Percentiles rank a stretch among this genome's conserved stretches.
These are phyloP conservation scores for Rhagonycha lutea DNA, from an alignment of 2,888 invertebrate species.

Conservation along the genomic window DNA sequence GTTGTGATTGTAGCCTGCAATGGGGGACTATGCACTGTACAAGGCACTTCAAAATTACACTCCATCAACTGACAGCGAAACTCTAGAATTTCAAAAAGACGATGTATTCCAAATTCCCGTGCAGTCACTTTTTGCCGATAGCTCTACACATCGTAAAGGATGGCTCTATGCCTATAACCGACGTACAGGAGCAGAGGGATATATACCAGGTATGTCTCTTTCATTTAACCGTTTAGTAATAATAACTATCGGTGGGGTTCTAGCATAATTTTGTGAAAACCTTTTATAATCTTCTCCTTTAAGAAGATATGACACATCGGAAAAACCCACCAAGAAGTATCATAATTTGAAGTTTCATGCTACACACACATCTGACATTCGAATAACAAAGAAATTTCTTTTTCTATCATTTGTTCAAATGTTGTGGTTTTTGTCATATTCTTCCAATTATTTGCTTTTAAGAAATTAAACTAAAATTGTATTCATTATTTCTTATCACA, in stretches of 20 bases:
- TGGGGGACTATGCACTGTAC: slow-evolving; percentile 54
- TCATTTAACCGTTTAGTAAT: neutral
- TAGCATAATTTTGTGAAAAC: neutral
- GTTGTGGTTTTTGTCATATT: neutral
- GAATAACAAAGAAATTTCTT: neutral
- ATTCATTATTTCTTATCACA: neutral
- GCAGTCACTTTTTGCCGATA: slow-evolving; percentile 45
- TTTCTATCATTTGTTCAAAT: neutral
- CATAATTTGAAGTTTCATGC: neutral
- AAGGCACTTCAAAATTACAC: slow-evolving; percentile 52
- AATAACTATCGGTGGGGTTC: neutral
- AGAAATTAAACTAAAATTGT: neutral
- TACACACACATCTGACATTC: neutral
- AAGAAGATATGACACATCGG: neutral
- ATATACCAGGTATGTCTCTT: slow-evolving; percentile 51
- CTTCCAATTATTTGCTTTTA: neutral
- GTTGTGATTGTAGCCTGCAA: slow-evolving; percentile 40
- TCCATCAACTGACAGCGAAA: slow-evolving; percentile 45
- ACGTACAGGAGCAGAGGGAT: slow-evolving; percentile 52
- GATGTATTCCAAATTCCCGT: slow-evolving; percentile 54
- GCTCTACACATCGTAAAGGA: slow-evolving; percentile 47
- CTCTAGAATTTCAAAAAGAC: slow-evolving; percentile 51
- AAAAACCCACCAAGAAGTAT: neutral
- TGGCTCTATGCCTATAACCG: slow-evolving; percentile 54
- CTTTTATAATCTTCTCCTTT: neutral